Evolutionary conservation across 2,113 vertebrate genomes (phyloP), one percentile per base, ranked within the genome.

Genomic region (Cebidichthys violaceus): DNA sequence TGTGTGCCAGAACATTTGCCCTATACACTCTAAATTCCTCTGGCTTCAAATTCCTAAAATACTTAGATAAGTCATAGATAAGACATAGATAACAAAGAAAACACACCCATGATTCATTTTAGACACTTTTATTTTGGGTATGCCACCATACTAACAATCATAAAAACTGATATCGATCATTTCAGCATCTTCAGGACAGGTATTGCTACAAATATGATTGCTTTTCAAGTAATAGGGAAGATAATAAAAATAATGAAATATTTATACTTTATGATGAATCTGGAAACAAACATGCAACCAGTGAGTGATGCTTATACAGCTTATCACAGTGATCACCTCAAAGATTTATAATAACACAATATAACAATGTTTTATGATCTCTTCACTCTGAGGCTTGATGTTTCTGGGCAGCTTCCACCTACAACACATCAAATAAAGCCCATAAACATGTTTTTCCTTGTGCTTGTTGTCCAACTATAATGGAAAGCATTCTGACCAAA

Each of bases 331-430:
- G 13, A 70, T 62, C 22, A 33, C 0, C 15, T 14, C 9, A 14
- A 31, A 52, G 43, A 6, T 27, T 43, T 1, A 22, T 18, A 31
- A 22, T 18, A 31, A 61, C 17, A 43, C 37, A 60, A 20, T 47
- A 45, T 2, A 29, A 24, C 9, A 24, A 2, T 11, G 4, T 70
- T 85, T 76, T 43, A 81, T 77, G 47, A 76, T 57, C 33, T 70
- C 39, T 24, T 54, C 5, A 67, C 20, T 33, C 62, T 52, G 14
- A 29, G 24, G 17, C 18, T 65, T 62, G 0, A 70, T 59, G 37
- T 29, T 45, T 59, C 55, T 45, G 17, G 31, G 55, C 2, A 0
- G 0, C 5, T 33, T 64, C 47, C 47, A 43, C 3, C 18, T 13
- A 31, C 17, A 52, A 41, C 6, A 47, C 50, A 59, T 62, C 1